phyloP scores from a whole-genome alignment of 2,797 vertebrate species.

The Vespertilio murinus region DNA sequence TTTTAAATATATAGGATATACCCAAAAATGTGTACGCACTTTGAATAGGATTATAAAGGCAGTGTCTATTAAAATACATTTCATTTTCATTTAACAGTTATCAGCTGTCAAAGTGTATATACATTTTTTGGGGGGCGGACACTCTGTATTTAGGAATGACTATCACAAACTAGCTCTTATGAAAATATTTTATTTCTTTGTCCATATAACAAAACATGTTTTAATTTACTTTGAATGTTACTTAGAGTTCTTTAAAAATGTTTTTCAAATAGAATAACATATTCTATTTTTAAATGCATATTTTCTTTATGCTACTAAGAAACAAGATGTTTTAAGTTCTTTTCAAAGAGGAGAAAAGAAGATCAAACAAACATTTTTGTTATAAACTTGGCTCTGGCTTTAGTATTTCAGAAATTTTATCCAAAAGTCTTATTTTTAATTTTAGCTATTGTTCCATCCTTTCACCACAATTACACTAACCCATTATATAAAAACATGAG shows the following conservation, averaged over 20 bases:
- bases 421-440: background rate
- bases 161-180: background rate
- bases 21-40: too few species aligned
- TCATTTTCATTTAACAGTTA: too few species aligned
- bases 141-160: background rate
- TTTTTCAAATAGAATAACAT: slow-evolving; percentile 59
- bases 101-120: too few species aligned
- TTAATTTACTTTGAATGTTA: slow-evolving; percentile 22
- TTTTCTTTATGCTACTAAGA: slow-evolving; percentile 27
- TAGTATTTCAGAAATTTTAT: slow-evolving; percentile 19
- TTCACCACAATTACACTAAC: slow-evolving; percentile 7
- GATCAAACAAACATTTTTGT: background rate
- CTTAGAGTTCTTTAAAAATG: background rate
- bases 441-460: background rate
- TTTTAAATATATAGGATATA: background rate
- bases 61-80: too few species aligned
- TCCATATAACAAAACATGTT: slow-evolving; percentile 8
- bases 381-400: background rate
- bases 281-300: background rate
- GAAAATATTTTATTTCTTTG: background rate
- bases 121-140: too few species aligned
- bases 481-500: background rate
- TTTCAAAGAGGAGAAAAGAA: background rate
- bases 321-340: slow-evolving; percentile 19
- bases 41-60: too few species aligned